phyloP scores from a whole-genome alignment of 2,888 invertebrate genomes.

The Sceliomorpha sp. region DNA sequence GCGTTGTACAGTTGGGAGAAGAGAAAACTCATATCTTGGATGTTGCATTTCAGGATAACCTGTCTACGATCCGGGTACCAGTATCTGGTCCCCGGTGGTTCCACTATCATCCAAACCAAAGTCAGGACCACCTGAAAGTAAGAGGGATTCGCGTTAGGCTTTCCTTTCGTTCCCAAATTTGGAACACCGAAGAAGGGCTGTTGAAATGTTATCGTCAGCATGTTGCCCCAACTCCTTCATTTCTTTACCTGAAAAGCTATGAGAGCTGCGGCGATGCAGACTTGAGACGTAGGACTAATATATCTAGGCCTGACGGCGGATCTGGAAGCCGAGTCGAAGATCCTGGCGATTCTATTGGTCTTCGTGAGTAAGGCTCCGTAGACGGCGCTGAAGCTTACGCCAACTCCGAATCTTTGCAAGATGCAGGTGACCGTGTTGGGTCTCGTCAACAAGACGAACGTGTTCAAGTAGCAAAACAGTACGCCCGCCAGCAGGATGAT shows the following conservation, averaged over 20 bases:
- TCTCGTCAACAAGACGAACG: conserved; percentile 83
- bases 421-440: conserved; percentile 83
- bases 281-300: conserved; percentile 85
- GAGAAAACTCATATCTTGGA: conserved; percentile 84
- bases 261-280: conserved; percentile 83
- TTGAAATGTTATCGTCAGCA: too few relatives aligned
- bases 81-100: conserved; percentile 84
- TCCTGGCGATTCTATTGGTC: conserved; percentile 84
- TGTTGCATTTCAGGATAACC: conserved; percentile 84
- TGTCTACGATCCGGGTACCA: conserved; percentile 83
- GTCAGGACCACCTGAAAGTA: conserved; percentile 82
- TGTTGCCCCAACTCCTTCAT: too few relatives aligned
- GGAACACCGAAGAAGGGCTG: too few relatives aligned
- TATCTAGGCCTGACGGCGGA: conserved; percentile 85
- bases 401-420: conserved; percentile 84
- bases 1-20: conserved; percentile 86
- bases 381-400: conserved; percentile 85
- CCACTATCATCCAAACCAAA: conserved; percentile 85
- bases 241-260: conserved; percentile 82
- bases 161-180: too few relatives aligned
- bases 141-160: too few relatives aligned
- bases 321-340: conserved; percentile 84
- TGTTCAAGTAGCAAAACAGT: conserved; percentile 84
- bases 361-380: conserved; percentile 86
- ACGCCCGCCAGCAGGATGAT: conserved; percentile 85